These are phyloP conservation scores for Argopecten irradians DNA, from an alignment of 1,140 invertebrate genomes.

Conservation along the genomic window DNA sequence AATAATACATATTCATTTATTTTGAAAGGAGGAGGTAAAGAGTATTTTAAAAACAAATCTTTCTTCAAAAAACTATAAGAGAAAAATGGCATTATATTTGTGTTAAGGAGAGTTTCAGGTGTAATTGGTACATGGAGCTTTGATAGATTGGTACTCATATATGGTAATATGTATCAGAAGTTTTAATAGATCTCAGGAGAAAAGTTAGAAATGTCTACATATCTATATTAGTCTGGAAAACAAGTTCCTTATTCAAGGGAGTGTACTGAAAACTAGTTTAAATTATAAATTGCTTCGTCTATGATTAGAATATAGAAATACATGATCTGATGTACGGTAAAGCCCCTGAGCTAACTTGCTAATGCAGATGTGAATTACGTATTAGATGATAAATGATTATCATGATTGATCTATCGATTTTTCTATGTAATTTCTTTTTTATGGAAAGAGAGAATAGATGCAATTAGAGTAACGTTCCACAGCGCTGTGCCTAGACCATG, in stretches of 20 bases:
- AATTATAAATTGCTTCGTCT: neutral
- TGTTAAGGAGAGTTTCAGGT: too few species aligned
- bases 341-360: neutral
- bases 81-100: too few species aligned
- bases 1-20: neutral
- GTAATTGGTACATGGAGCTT: too few species aligned
- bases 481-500: neutral
- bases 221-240: neutral
- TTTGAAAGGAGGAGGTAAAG: too few species aligned
- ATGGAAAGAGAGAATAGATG: neutral
- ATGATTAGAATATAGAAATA: neutral
- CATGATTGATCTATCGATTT: neutral
- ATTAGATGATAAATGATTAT: neutral
- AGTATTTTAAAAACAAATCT: neutral
- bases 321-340: neutral
- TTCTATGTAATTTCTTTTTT: conserved; percentile 7
- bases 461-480: neutral
- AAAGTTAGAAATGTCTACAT: neutral
- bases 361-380: neutral
- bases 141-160: neutral
- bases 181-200: neutral
- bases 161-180: neutral
- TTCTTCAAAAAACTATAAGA: neutral
- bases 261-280: neutral
- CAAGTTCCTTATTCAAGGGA: neutral